Evolutionary conservation across 2,888 invertebrate species (phyloP).

Genomic region (Xestia xanthographa): DNA sequence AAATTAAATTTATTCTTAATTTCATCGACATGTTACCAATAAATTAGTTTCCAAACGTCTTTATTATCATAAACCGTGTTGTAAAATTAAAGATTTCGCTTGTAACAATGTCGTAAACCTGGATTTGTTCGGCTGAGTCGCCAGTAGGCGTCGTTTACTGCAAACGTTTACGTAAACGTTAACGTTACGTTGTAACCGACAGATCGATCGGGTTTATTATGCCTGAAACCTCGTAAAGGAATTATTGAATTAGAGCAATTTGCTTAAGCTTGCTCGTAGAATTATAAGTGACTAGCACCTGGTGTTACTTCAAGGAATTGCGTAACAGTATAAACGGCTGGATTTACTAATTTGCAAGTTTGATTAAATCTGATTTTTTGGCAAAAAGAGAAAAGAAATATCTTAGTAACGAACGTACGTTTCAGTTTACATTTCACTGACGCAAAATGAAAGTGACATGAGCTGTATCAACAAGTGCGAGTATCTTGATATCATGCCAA

Average conservation of each 20-base stretch:
- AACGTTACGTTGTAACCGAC: conserved; percentile 28
- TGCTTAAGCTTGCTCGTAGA: conserved; percentile 34
- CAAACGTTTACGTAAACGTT: conserved; percentile 43
- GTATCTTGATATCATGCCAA: conserved; percentile 41
- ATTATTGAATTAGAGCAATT: conserved; percentile 56
- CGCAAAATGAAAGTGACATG: conserved; percentile 49
- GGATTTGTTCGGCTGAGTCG: conserved; percentile 65
- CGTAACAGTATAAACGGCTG: background rate
- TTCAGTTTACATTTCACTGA: conserved; percentile 20
- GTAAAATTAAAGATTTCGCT: conserved; percentile 78
- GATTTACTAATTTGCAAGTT: conserved; percentile 14
- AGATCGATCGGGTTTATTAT: conserved; percentile 52
- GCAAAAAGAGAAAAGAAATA: conserved; percentile 27
- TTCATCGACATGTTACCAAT: conserved; percentile 35
- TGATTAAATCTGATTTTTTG: conserved; percentile 10
- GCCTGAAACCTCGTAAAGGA: conserved; percentile 40
- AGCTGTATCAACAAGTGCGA: conserved; percentile 50
- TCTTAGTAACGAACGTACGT: background rate
- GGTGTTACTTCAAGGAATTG: conserved; percentile 22
- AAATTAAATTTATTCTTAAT: conserved; percentile 31
- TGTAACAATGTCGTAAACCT: conserved; percentile 73
- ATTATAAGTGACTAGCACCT: conserved; percentile 32
- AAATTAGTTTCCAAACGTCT: conserved; percentile 68
- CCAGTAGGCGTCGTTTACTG: conserved; percentile 76
- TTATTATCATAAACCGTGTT: conserved; percentile 70